phyloP scores from a whole-genome alignment of 2,888 invertebrate species.

The Lasioglossum lativentre region DNA sequence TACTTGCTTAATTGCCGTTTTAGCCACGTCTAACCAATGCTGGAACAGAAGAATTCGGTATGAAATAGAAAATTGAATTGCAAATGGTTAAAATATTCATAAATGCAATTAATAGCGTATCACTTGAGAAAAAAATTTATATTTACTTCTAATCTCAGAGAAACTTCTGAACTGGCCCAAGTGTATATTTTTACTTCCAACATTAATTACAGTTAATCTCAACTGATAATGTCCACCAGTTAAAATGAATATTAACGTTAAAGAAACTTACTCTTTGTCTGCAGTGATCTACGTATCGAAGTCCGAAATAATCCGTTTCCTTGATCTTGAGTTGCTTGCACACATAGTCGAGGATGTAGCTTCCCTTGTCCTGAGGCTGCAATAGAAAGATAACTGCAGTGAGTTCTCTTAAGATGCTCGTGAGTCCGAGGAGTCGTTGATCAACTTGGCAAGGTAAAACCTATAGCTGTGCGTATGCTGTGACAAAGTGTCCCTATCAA shows the following conservation, averaged over 20 bases:
- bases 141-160: not conserved
- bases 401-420: constrained; percentile 3
- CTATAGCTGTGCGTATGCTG: not conserved
- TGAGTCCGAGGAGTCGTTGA: not conserved
- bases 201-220: not conserved
- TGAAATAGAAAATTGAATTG: not conserved
- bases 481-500: not conserved
- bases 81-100: not conserved
- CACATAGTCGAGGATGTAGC: constrained; percentile 94
- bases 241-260: no score
- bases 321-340: constrained; percentile 95
- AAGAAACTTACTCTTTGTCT: constrained; percentile 92
- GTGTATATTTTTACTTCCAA: no score
- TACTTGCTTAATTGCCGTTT: constrained; percentile 95
- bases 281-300: constrained; percentile 95
- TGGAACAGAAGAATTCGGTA: constrained; percentile 85
- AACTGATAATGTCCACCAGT: not conserved
- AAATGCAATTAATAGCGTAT: not conserved
- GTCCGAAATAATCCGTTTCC: constrained; percentile 97
- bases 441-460: not conserved
- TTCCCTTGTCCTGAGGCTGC: constrained; percentile 95
- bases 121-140: not conserved
- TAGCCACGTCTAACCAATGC: constrained; percentile 97
- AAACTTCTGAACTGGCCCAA: not conserved
- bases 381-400: constrained; percentile 79